Evolutionary conservation across 2,113 vertebrate species (phyloP).

Genomic region (Gymnorhina tibicen): DNA sequence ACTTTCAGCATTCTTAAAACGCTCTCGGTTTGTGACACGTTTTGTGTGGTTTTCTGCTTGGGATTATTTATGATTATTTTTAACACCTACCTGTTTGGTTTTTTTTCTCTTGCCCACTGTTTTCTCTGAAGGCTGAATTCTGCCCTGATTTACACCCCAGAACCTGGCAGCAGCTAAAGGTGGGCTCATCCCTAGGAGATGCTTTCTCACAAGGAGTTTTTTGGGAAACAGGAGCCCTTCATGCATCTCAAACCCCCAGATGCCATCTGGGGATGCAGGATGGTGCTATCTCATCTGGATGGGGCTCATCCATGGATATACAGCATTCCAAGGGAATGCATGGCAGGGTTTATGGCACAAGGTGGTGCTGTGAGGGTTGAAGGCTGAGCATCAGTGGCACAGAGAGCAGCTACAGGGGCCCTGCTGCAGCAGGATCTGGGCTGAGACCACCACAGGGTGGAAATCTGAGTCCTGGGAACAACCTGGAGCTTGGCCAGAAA

Average conservation of each 20-base stretch:
- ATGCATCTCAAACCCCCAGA: not conserved
- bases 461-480: not conserved
- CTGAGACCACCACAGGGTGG: not conserved
- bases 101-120: not conserved
- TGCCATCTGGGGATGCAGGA: not conserved
- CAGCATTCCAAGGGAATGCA: not conserved
- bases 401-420: not conserved
- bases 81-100: not conserved
- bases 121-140: not conserved
- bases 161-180: not conserved
- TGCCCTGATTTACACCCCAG: not conserved
- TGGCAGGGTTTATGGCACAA: not conserved
- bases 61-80: conserved; percentile 56
- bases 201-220: not conserved
- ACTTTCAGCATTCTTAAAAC: conserved; percentile 64
- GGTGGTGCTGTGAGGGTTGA: rapidly evolving
- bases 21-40: conserved; percentile 20
- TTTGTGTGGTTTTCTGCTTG: conserved; percentile 44
- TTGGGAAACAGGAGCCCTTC: not conserved
- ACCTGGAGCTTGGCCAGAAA: not conserved
- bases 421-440: not conserved
- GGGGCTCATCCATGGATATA: rapidly evolving
- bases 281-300: rapidly evolving
- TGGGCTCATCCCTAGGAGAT: not conserved
- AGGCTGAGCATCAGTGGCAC: not conserved